Base-by-base conservation (phyloP, 2,888 invertebrate species). In the Acronicta leporina region DNA sequence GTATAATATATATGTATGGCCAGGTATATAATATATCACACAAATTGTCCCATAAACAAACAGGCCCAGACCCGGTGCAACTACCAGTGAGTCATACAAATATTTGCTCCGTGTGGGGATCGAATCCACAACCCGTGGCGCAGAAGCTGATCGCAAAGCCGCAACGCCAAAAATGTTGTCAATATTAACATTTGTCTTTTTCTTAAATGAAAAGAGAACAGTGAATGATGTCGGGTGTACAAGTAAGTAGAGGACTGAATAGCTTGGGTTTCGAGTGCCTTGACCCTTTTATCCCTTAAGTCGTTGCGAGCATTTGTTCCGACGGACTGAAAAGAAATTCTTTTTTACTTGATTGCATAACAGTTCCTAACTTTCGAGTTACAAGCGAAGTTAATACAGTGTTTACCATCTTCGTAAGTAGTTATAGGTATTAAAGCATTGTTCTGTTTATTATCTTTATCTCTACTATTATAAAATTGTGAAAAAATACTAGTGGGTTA, bases 281-380 rank as follows among this genome's bases (percentile, higher is more conserved):
- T 69, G 74, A 77, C 77, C 77, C 72, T 77, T 74, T 76, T 76
- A 76, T 76, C 68, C 68, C 44, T 46, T 53, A 68, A 73, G 70
- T 41, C 54, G 58, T 55, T 50, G 63, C 47, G 63, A 67, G 50
- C 69, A 67, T 67, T 69, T 67, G 66, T 49, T 72, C 49, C 55
- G 50, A 52, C 51, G 54, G 50, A 58, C 57, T 53, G 48, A 59
- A 68, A 65, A 68, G 48, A 71, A 63, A 58, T 56, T 46, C 54
- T 50, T 63, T 73, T 65, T 54, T 40, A 49, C 52, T 51, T 40
- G 59, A 53, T 56, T 51, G 43, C 50, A 43, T 45, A 46, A 52
- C 15, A 44, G 51, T 16, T 14, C n/a, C 27, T 13, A 14, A 15
- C 11, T 20, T 45, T 8, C 27, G 5, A 45, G n/a, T 30, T 1